A percentile compares a stretch with the other conserved stretches of the same genome.
Evolutionary conservation across 2,888 invertebrate genomes (phyloP).

Genomic region (Danaus chrysippus): DNA sequence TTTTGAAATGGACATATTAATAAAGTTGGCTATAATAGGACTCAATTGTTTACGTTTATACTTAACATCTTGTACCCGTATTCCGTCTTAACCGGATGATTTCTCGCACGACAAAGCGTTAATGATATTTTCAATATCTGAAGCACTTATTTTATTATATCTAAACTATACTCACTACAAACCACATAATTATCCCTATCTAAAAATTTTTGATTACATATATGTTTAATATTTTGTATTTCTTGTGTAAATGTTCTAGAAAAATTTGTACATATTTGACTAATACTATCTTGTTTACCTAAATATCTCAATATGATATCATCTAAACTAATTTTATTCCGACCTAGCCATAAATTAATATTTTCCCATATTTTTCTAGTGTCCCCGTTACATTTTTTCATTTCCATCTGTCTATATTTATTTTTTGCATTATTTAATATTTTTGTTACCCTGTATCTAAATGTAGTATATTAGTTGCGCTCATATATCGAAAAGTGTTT

Average conservation of each 20-base stretch:
- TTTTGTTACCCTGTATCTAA: constrained; percentile 19
- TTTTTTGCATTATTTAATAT: constrained; percentile 14
- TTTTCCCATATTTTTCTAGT: constrained; percentile 17
- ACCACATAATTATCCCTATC: too few relatives aligned
- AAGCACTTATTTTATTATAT: background rate
- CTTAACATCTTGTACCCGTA: constrained; percentile 21
- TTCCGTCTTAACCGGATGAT: constrained; percentile 12
- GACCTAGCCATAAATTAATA: constrained; percentile 23
- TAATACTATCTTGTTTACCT: constrained; percentile 7
- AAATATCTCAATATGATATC: constrained; percentile 12
- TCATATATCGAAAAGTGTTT: too few relatives aligned
- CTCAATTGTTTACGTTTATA: constrained; percentile 11
- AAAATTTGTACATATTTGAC: constrained; percentile 10
- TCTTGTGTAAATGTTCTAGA: background rate
- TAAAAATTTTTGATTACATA: background rate
- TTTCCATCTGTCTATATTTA: constrained; percentile 13
- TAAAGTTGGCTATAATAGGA: constrained; percentile 22
- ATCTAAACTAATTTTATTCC: constrained; percentile 14
- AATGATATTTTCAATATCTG: constrained; percentile 9
- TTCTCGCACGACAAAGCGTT: constrained; percentile 6
- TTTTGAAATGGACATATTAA: constrained; percentile 17
- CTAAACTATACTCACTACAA: background rate
- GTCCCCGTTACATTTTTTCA: constrained; percentile 17
- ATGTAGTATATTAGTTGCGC: constrained; percentile 17
- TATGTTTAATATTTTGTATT: constrained; percentile 1